A percentile compares a stretch with the other conserved stretches of the same genome.
Evolutionary conservation across 2,113 vertebrate species (phyloP).

Genomic region (Tupaia tana): DNA sequence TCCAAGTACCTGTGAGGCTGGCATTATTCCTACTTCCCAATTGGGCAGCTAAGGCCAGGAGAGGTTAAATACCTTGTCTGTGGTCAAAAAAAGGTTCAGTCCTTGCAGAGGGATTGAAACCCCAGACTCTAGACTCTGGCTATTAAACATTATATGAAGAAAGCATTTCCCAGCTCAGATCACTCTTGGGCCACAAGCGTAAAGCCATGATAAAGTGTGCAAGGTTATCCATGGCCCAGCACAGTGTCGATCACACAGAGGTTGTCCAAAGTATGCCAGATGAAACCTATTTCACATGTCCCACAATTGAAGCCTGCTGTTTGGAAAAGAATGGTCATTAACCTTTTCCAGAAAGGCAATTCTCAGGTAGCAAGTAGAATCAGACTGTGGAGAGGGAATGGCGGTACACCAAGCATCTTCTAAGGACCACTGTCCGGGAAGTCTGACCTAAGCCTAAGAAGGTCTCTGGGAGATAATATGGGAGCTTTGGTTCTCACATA

Average conservation of each 20-base stretch:
- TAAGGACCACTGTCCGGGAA: not conserved
- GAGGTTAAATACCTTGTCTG: not conserved
- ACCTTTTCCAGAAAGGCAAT: not conserved
- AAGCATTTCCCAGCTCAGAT: not conserved
- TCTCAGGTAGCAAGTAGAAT: not conserved
- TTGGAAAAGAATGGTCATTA: not conserved
- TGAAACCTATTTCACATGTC: not conserved
- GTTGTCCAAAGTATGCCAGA: not conserved
- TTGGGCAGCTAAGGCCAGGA: not conserved
- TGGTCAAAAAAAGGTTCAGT: conserved; percentile 25
- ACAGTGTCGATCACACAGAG: not conserved
- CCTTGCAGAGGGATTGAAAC: conserved; percentile 10
- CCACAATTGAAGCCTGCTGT: not conserved
- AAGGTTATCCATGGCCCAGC: not conserved
- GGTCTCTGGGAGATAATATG: not conserved
- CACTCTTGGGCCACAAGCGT: not conserved
- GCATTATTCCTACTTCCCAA: conserved; percentile 16
- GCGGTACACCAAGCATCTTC: not conserved
- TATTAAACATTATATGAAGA: not conserved
- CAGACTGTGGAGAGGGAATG: not conserved
- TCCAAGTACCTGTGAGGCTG: not conserved
- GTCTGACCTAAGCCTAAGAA: not conserved
- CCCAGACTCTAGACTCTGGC: not conserved
- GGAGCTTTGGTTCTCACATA: not conserved
- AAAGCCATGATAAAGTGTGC: not conserved